Conservation (phyloP, 2,797 vertebrate species). For the Notolabrus celidotus region DNA sequence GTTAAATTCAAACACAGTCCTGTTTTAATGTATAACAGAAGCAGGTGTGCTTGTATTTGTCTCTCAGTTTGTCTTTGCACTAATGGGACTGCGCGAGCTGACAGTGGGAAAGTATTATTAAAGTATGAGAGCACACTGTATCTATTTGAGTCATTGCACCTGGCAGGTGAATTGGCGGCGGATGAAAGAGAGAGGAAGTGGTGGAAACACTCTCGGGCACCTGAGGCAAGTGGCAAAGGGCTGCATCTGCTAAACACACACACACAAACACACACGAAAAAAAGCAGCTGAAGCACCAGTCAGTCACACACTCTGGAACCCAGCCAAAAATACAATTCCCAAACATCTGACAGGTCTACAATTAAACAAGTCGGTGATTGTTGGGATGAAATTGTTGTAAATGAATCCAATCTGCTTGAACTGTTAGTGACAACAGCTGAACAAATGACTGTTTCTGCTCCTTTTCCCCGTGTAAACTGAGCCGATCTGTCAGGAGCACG, state of each 20-base stretch:
- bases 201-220: slow-evolving; percentile 73
- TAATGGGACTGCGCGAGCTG: slow-evolving; percentile 48
- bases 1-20: slow-evolving; percentile 15
- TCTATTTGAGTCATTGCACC: slow-evolving; percentile 77
- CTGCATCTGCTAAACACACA: slow-evolving; percentile 69
- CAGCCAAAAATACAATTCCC: slow-evolving; percentile 57
- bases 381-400: slow-evolving; percentile 59
- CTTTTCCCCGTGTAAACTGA: slow-evolving; percentile 40
- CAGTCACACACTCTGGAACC: slow-evolving; percentile 36
- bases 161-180: slow-evolving; percentile 80
- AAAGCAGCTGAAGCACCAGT: slow-evolving; percentile 19
- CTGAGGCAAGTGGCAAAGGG: slow-evolving; percentile 73
- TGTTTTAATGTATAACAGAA: slow-evolving; percentile 35
- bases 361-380: slow-evolving; percentile 60
- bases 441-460: slow-evolving; percentile 51
- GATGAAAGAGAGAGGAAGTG: slow-evolving; percentile 79
- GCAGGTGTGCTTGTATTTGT: slow-evolving; percentile 43
- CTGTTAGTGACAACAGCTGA: slow-evolving; percentile 61
- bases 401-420: slow-evolving; percentile 66
- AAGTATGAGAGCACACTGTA: slow-evolving; percentile 60
- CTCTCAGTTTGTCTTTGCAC: slow-evolving; percentile 42
- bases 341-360: slow-evolving; percentile 55
- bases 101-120: slow-evolving; percentile 51
- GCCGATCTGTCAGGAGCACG: slow-evolving; percentile 29
- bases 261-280: slow-evolving; percentile 4